These are phyloP conservation scores for Polypterus bichir DNA, from an alignment of 2,113 vertebrate species.

Conservation along the genomic window DNA sequence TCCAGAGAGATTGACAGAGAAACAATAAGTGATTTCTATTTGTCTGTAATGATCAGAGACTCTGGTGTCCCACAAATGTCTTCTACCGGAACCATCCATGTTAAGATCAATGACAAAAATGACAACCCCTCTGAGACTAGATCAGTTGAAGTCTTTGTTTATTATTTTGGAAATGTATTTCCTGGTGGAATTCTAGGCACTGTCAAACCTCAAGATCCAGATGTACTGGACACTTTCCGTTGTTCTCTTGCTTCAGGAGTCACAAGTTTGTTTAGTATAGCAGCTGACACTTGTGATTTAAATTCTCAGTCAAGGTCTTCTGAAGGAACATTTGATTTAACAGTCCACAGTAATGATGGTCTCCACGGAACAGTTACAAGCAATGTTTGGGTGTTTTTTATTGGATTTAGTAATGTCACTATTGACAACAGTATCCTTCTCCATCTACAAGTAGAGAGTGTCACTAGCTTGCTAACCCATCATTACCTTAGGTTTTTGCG, in stretches of 20 bases:
- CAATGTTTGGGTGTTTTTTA: constrained; percentile 67
- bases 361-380: constrained; percentile 71
- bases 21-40: constrained; percentile 79
- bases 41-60: constrained; percentile 77
- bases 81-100: constrained; percentile 81
- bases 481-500: constrained; percentile 87
- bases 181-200: constrained; percentile 78
- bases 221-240: constrained; percentile 77
- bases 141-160: constrained; percentile 77
- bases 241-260: constrained; percentile 76
- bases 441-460: constrained; percentile 51
- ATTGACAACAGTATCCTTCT: constrained; percentile 89
- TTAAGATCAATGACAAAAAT: constrained; percentile 80
- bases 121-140: constrained; percentile 89
- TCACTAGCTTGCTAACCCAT: constrained; percentile 70
- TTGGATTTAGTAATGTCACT: constrained; percentile 71
- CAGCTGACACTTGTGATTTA: constrained; percentile 69
- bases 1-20: constrained; percentile 87
- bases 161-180: constrained; percentile 83
- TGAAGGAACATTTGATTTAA: constrained; percentile 78
- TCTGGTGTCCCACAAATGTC: constrained; percentile 91
- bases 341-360: constrained; percentile 70
- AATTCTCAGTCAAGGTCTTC: constrained; percentile 69
- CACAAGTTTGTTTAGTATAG: constrained; percentile 74
- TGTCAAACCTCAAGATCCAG: constrained; percentile 82